Base-by-base conservation (phyloP, 2,888 invertebrate genomes). In the Agrilus cyanescens region DNA sequence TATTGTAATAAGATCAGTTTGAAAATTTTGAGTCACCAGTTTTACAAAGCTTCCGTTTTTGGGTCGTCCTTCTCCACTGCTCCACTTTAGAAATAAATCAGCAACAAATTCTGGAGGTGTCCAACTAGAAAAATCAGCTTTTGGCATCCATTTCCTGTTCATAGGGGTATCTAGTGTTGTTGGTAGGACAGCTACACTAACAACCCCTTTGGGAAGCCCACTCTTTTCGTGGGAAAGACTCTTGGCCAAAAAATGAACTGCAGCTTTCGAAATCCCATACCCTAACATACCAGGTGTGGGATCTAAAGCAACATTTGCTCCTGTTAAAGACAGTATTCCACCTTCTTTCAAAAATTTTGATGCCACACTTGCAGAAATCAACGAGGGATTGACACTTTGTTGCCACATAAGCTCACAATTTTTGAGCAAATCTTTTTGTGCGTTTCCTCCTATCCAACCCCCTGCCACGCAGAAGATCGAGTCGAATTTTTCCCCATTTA, bases 141-240 rank as follows among this genome's bases (percentile, higher is more conserved):
- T 54, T 0, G 95, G 85, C 97, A 98, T 98, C 85, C 88, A 95
- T 69, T 96, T 95, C 42, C 96, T 76, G 62, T 98, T 98, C 93
- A 95, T 95, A 47, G 95, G 95, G 1, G 97, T 98, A 60, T 98
- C 97, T 45, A 98, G 71, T 13, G 95, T 97, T 1, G 94, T 75
- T 1, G 96, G 96, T 46, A 95, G 69, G 50, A 95, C 89, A 2
- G 91, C 84, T 13, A 86, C 74, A 3, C 86, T 84, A 14, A 82
- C 64, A 5, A 86, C 74, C 48, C 81, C 74, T 1, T 73, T 67
- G 4, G 97, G 96, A 29, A 98, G 70, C 5, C 97, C 97, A 44
- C 90, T 82, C 53, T 82, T 81, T 48, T 81, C 75, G 14, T 70
- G 75, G 18, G 87, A 85, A 37, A 97, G 74, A 37, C 93, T 94